Evolutionary conservation across 2,113 vertebrate species (phyloP).

Genomic region (Nothocercus julius): DNA sequence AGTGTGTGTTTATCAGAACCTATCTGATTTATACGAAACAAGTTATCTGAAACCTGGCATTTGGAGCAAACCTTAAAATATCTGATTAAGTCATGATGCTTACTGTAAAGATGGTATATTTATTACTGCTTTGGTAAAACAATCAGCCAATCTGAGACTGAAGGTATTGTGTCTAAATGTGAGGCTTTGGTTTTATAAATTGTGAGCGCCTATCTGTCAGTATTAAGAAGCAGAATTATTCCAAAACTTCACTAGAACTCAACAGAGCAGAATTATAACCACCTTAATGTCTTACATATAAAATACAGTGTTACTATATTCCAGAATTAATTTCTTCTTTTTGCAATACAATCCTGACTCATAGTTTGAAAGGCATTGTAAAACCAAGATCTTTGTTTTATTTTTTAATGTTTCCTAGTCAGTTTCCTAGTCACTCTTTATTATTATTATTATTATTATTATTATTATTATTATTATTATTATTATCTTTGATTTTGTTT

Average conservation of each 20-base stretch:
- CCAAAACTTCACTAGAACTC: background rate
- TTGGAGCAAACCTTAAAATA: background rate
- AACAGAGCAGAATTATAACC: background rate
- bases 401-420: background rate
- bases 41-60: background rate
- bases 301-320: background rate
- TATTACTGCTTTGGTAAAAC: background rate
- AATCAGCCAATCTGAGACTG: background rate
- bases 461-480: background rate
- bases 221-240: background rate
- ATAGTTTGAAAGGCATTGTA: background rate
- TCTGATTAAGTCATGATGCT: rapidly evolving
- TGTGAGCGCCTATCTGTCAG: rapidly evolving
- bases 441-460: background rate
- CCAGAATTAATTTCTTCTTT: background rate
- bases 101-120: background rate
- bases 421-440: background rate
- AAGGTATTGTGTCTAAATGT: background rate
- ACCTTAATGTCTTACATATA: background rate
- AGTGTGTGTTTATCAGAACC: background rate
- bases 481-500: background rate
- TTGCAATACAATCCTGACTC: background rate
- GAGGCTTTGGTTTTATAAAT: background rate
- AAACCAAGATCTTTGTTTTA: background rate
- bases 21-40: background rate